Base-by-base conservation (phyloP, 2,888 invertebrate genomes). In the Pseudococcus jackbeardsleyi region DNA sequence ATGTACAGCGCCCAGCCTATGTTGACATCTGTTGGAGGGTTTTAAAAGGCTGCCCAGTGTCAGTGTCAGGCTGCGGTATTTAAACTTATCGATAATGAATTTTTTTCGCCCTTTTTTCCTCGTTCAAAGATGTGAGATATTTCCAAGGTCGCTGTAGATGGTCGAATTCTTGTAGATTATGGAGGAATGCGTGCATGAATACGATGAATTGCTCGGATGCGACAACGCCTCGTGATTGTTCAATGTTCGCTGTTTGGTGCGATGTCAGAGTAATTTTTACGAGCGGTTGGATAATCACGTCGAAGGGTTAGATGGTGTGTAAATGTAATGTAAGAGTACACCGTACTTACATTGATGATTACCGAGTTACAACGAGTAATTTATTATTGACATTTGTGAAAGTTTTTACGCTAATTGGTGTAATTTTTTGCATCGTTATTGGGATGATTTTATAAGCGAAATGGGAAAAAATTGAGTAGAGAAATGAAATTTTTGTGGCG, bases 181-280 rank as follows among this genome's bases (percentile, higher is more conserved):
- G 33, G 7, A 72, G 72, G 72, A 72, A 72, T 72, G 33, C 72
- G 72, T 72, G 72, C 72, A 26, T 12, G 68, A 11, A 26, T 26
- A 26, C 11, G 33, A 68, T 68, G 68, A 68, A 26, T 68, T 54
- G 64, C 64, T 3, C 33, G 33, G 42, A 42, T 42, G 42, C 33
- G 72, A 72, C 33, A 33, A 33, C 72, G 72, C 33, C 12, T 64
- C 64, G 64, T 64, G 64, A 64, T 64, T 64, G 22, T 64, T 64
- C 22, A 22, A 33, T 33, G 9, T 26, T 72, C 33, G 33, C 33
- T 33, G 33, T 26, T 72, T 72, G 33, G 72, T 33, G 68, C 64
- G 64, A 64, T 64, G 64, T 9, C 64, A 1, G 64, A 64, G 64
- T 64, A 64, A 72, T 72, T 33, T 72, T 72, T 72, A 72, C 72